These are phyloP conservation scores for Podocnemis expansa DNA, from an alignment of 2,113 vertebrate genomes.

Conservation along the genomic window DNA sequence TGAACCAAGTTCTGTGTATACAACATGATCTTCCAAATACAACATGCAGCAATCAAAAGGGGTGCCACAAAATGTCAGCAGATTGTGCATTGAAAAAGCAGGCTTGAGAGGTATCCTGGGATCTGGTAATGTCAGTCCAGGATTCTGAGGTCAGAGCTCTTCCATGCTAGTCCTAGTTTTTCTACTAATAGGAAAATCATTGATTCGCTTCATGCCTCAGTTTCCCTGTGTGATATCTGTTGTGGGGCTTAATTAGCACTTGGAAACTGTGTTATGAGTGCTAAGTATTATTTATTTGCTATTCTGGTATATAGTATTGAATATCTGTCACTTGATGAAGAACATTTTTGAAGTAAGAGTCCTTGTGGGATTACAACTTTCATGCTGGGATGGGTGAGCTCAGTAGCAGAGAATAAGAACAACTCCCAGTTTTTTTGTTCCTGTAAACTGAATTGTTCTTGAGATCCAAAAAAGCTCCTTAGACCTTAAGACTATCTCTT, in stretches of 20 bases:
- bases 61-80: neutral
- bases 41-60: neutral
- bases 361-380: neutral
- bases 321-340: neutral
- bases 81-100: neutral
- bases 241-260: neutral
- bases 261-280: neutral
- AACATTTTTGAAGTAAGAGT: neutral
- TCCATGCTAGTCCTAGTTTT: neutral
- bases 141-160: neutral
- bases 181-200: neutral
- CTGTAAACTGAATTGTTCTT: neutral
- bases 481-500: neutral
- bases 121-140: rapidly evolving
- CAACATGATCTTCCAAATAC: neutral
- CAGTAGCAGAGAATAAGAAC: neutral
- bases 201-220: neutral
- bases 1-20: neutral
- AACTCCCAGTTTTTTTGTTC: neutral
- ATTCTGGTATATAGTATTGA: neutral
- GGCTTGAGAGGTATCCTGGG: neutral
- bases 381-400: neutral
- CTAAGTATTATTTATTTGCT: neutral
- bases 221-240: neutral
- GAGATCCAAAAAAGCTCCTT: neutral